Conservation (phyloP, 2,797 vertebrate species). For the Amphiprion clarkii region DNA sequence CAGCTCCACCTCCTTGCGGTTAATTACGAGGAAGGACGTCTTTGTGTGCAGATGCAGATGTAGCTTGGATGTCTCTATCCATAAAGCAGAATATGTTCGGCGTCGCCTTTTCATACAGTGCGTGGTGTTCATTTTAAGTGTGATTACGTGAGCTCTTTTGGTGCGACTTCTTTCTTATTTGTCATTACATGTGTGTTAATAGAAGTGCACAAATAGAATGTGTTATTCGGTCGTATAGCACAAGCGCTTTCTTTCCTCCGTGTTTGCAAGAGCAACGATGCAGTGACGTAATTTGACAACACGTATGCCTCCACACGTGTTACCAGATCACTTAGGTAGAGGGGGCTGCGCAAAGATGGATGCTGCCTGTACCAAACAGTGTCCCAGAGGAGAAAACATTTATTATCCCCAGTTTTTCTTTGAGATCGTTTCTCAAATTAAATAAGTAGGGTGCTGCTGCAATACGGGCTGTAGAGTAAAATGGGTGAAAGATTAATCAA, state of each 20-base stretch:
- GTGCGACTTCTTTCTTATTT: slow-evolving; percentile 19
- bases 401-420: slow-evolving; percentile 79
- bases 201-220: slow-evolving; percentile 5
- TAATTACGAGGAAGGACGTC: slow-evolving; percentile 59
- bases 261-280: slow-evolving; percentile 14
- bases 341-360: slow-evolving; percentile 70
- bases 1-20: slow-evolving; percentile 65
- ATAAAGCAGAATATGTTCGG: slow-evolving; percentile 37
- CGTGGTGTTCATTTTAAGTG: slow-evolving; percentile 32
- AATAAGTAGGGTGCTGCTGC: slow-evolving; percentile 78
- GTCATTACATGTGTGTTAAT: slow-evolving; percentile 8
- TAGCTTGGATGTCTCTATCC: slow-evolving; percentile 46
- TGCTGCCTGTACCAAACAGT: slow-evolving; percentile 58
- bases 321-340: slow-evolving; percentile 46
- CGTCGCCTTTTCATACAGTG: slow-evolving; percentile 10
- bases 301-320: slow-evolving; percentile 41
- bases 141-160: slow-evolving; percentile 22
- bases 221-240: slow-evolving; percentile 30
- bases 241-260: background rate
- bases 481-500: slow-evolving; percentile 83
- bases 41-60: slow-evolving; percentile 51
- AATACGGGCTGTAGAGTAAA: slow-evolving; percentile 70
- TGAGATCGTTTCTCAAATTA: slow-evolving; percentile 83
- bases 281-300: slow-evolving; percentile 59
- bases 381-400: slow-evolving; percentile 81